Conservation (phyloP, 2,888 invertebrate genomes). For the Rotaria magnacalcarata region DNA sequence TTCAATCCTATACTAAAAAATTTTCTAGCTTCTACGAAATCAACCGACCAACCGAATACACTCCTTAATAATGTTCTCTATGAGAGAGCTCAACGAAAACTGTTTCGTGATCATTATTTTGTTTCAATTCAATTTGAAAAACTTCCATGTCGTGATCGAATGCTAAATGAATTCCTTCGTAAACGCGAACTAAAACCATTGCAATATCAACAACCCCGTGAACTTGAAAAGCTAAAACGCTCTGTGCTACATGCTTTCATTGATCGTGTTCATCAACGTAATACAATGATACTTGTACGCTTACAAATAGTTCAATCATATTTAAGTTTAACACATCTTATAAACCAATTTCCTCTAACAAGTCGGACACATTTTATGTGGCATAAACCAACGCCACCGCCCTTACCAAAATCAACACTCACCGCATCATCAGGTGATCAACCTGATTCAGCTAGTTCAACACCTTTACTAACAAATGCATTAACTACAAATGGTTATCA, state of each 20-base stretch:
- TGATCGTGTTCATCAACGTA: conserved; percentile 51
- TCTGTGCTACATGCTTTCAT: conserved; percentile 54
- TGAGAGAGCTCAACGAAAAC: conserved; percentile 7
- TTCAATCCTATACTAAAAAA: too few species aligned
- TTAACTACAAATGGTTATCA: conserved; percentile 27
- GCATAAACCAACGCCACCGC: background rate
- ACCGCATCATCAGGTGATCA: background rate
- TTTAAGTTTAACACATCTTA: conserved; percentile 54
- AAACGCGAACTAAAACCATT: conserved; percentile 53
- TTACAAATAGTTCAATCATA: conserved; percentile 57
- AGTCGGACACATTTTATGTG: conserved; percentile 41
- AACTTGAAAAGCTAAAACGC: conserved; percentile 56
- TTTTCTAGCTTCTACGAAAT: too few species aligned
- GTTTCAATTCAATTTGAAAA: conserved; percentile 18
- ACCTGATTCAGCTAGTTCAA: background rate
- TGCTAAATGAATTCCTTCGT: conserved; percentile 56
- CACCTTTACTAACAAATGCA: background rate
- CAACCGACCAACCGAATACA: background rate
- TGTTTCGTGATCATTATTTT: conserved; percentile 30
- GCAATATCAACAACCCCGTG: conserved; percentile 53
- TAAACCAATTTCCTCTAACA: conserved; percentile 53
- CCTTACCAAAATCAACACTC: background rate
- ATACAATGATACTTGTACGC: conserved; percentile 55
- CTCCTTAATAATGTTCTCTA: background rate
- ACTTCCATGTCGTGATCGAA: conserved; percentile 54